Evolutionary conservation across 2,888 invertebrate genomes (phyloP).

Genomic region (Hirtodrosophila cameraria): DNA sequence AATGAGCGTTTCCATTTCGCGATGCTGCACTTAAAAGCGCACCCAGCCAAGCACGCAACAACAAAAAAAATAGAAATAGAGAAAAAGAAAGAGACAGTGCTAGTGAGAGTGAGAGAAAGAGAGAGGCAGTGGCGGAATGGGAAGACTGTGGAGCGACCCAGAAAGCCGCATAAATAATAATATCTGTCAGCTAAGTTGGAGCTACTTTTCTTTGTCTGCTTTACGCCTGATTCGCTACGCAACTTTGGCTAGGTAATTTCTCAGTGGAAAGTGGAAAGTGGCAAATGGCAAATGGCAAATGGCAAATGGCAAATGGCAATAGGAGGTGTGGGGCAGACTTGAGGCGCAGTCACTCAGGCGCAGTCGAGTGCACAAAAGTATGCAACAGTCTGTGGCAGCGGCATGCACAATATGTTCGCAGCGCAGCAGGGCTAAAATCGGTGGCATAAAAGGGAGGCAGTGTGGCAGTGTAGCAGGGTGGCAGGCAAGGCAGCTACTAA

Average conservation of each 20-base stretch:
- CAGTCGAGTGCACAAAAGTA: constrained; percentile 64
- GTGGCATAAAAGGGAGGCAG: constrained; percentile 21
- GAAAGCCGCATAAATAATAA: constrained; percentile 73
- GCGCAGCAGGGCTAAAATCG: constrained; percentile 11
- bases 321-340: not conserved
- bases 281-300: not conserved
- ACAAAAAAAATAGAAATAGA: not conserved
- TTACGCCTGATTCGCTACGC: constrained; percentile 73
- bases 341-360: constrained; percentile 45
- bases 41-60: constrained; percentile 37
- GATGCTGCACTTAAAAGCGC: constrained; percentile 56
- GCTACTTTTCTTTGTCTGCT: constrained; percentile 66
- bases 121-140: not conserved
- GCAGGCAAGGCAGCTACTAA: constrained; percentile 33
- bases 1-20: constrained; percentile 62
- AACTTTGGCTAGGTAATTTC: constrained; percentile 75
- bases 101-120: not conserved
- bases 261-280: constrained; percentile 15
- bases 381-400: constrained; percentile 71
- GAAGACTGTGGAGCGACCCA: too few relatives aligned
- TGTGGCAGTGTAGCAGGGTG: constrained; percentile 17
- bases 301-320: not conserved
- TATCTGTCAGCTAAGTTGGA: constrained; percentile 68
- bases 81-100: not conserved
- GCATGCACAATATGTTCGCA: constrained; percentile 65